phyloP scores from a whole-genome alignment of 37 sponge, comb jelly and placozoan genomes.

The Theonella swinhoei region DNA sequence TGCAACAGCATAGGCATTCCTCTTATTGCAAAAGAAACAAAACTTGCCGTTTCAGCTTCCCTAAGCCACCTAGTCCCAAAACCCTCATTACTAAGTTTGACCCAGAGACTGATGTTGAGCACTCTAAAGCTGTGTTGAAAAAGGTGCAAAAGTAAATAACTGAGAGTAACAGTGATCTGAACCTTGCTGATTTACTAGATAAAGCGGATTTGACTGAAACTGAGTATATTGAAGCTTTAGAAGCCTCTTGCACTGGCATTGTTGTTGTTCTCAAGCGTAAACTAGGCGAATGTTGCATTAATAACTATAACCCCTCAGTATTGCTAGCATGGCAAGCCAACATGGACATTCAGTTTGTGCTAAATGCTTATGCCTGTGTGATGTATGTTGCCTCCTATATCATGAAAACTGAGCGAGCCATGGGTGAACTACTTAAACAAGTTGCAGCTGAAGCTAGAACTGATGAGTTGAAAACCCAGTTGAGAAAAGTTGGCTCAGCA shows the following conservation, averaged over 20 bases:
- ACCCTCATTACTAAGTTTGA: neutral
- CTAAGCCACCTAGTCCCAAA: no score
- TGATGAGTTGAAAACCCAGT: neutral
- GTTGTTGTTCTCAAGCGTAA: neutral
- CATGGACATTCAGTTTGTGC: conserved; percentile 44
- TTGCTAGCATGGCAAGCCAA: conserved; percentile 32
- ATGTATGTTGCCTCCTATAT: conserved; percentile 25
- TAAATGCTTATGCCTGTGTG: conserved; percentile 38
- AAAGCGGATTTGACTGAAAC: neutral
- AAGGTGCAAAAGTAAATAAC: no score
- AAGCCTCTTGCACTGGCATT: neutral
- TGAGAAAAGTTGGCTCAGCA: neutral
- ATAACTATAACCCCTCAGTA: conserved; percentile 18
- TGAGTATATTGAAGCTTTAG: conserved; percentile 2
- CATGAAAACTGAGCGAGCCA: conserved; percentile 25
- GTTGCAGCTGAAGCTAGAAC: neutral
- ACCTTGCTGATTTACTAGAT: neutral
- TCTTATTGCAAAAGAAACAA: conserved; percentile 28
- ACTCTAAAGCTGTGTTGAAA: no score
- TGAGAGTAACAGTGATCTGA: no score
- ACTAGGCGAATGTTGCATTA: conserved; percentile 4
- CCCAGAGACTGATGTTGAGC: no score
- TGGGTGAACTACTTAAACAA: conserved; percentile 20
- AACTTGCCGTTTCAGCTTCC: no score
- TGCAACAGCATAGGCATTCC: conserved; percentile 14